These are phyloP conservation scores for Arrhopalites spinosus DNA, from an alignment of 2,888 invertebrate species.

Conservation along the genomic window DNA sequence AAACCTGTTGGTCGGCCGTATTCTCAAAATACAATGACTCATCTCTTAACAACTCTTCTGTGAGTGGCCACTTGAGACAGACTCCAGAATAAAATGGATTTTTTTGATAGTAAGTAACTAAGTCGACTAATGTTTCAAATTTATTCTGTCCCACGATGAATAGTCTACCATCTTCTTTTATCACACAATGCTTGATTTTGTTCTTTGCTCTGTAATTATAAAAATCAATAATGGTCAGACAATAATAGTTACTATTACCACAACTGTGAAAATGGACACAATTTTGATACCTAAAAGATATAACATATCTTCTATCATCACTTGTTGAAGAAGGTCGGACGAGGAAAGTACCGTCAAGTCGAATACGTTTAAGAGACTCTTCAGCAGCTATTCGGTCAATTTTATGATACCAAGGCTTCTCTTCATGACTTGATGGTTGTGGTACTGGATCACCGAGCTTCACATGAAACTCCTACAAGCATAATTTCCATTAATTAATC, in stretches of 20 bases:
- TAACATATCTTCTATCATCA: constrained; percentile 72
- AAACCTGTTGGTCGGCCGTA: constrained; percentile 30
- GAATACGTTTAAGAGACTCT: constrained; percentile 80
- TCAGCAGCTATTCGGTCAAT: constrained; percentile 84
- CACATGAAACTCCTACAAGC: constrained; percentile 77
- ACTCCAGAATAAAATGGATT: constrained; percentile 87
- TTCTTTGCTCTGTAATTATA: constrained; percentile 75
- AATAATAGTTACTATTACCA: too few relatives aligned
- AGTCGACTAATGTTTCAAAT: constrained; percentile 94
- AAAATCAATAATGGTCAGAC: constrained; percentile 26
- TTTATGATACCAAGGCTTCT: constrained; percentile 89
- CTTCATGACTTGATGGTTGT: constrained; percentile 91
- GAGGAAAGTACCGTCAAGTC: constrained; percentile 90
- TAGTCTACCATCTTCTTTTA: constrained; percentile 87
- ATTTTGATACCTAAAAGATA: constrained; percentile 65
- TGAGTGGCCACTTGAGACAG: constrained; percentile 82
- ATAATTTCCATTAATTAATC: too few relatives aligned
- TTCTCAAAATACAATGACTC: constrained; percentile 61
- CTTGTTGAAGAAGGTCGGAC: constrained; percentile 77
- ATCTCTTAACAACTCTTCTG: constrained; percentile 71
- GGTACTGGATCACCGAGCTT: constrained; percentile 88
- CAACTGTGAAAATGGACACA: neutral
- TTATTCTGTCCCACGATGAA: constrained; percentile 89
- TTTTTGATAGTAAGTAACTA: constrained; percentile 88
- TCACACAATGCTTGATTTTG: constrained; percentile 95